Evolutionary conservation across 2,113 vertebrate species (phyloP).

Genomic region (Pelodiscus sinensis): DNA sequence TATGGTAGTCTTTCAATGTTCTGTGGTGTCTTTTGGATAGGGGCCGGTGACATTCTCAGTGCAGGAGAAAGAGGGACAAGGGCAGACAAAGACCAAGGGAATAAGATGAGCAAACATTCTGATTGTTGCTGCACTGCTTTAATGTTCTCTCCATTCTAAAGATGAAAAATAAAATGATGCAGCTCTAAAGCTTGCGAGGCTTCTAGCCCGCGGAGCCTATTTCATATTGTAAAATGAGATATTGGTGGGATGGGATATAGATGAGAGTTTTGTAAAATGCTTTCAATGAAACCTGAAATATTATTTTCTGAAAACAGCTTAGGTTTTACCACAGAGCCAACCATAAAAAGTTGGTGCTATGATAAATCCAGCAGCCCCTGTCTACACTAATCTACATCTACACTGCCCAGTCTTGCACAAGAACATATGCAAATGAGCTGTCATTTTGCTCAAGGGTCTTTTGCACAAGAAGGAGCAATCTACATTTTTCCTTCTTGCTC

Average conservation of each 20-base stretch:
- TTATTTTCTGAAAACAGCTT: neutral
- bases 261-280: neutral
- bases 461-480: too few species aligned
- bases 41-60: neutral
- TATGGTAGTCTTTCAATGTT: neutral
- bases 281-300: neutral
- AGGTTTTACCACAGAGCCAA: neutral
- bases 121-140: neutral
- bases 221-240: neutral
- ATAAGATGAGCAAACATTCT: neutral
- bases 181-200: neutral
- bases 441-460: too few species aligned
- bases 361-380: neutral
- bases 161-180: neutral
- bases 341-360: neutral
- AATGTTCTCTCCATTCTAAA: neutral
- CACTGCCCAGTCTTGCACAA: too few species aligned
- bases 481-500: too few species aligned
- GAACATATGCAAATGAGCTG: too few species aligned
- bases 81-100: neutral
- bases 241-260: neutral
- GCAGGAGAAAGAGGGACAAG: neutral
- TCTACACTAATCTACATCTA: neutral
- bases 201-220: neutral
- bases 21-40: neutral